Percentiles rank a stretch among this genome's conserved stretches.
Evolutionary conservation across 2,113 vertebrate species (phyloP).

Genomic region (Bubo scandiacus): DNA sequence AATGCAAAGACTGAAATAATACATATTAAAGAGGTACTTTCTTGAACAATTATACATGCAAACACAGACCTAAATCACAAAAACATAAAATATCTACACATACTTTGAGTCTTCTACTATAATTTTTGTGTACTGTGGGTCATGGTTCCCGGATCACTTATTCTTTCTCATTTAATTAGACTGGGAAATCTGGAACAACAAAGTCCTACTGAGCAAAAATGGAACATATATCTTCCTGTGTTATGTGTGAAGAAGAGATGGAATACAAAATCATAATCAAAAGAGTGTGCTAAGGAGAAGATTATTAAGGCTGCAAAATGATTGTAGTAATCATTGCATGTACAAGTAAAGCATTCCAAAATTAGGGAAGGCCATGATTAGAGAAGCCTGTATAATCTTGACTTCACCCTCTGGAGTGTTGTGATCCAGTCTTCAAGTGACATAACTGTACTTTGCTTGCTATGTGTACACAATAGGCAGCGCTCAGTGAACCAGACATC

Average conservation of each 20-base stretch:
- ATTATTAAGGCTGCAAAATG: neutral
- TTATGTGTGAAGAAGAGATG: neutral
- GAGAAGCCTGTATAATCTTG: neutral
- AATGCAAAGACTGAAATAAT: neutral
- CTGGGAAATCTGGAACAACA: neutral
- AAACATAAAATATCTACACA: neutral
- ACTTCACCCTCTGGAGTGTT: neutral
- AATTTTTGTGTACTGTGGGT: neutral
- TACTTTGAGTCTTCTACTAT: neutral
- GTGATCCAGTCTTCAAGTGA: neutral
- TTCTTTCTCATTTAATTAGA: neutral
- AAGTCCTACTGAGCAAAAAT: neutral
- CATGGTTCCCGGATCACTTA: neutral
- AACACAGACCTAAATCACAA: neutral
- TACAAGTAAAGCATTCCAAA: neutral
- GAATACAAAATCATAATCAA: neutral
- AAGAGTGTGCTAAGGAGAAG: neutral
- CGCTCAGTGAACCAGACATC: fast-evolving
- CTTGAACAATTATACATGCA: neutral
- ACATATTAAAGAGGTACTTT: neutral
- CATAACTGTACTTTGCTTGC: fast-evolving
- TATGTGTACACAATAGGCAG: fast-evolving
- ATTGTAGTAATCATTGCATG: neutral
- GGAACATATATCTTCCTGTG: neutral
- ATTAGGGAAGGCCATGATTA: neutral